Percentiles rank a stretch among this genome's conserved stretches.
phyloP scores from a whole-genome alignment of 2,113 vertebrate genomes.

The Sphyrna mokarran region DNA sequence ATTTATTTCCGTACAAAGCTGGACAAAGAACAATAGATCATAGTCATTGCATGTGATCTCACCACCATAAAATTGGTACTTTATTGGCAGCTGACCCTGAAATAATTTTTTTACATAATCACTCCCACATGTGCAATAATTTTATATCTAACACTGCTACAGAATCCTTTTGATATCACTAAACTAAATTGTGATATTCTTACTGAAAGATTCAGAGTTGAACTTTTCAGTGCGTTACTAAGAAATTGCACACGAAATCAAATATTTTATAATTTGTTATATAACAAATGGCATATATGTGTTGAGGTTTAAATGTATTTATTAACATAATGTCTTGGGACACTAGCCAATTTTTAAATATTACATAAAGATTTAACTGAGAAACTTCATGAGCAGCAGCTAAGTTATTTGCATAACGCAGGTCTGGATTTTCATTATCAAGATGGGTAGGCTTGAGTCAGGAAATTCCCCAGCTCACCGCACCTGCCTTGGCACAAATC shows the following conservation, averaged over 20 bases:
- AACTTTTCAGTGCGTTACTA: neutral
- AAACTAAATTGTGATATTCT: neutral
- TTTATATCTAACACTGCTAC: neutral
- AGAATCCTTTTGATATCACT: neutral
- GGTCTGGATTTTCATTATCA: neutral
- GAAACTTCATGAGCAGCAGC: neutral
- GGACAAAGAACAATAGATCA: neutral
- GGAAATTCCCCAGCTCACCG: neutral
- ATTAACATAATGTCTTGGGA: neutral
- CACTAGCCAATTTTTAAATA: neutral
- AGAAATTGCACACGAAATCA: neutral
- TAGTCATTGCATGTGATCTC: neutral
- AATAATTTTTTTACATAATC: neutral
- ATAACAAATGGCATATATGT: neutral
- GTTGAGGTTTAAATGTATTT: neutral
- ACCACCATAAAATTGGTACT: neutral
- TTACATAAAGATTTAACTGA: neutral
- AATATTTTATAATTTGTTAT: neutral
- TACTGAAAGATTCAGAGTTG: neutral
- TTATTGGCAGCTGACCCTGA: neutral
- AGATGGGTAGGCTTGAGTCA: neutral
- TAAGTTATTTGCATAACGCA: neutral
- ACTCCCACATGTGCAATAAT: neutral
- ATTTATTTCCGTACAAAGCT: neutral
- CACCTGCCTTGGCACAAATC: neutral